These are phyloP conservation scores for Manis javanica DNA, from an alignment of 2,797 vertebrate species.

Conservation along the genomic window DNA sequence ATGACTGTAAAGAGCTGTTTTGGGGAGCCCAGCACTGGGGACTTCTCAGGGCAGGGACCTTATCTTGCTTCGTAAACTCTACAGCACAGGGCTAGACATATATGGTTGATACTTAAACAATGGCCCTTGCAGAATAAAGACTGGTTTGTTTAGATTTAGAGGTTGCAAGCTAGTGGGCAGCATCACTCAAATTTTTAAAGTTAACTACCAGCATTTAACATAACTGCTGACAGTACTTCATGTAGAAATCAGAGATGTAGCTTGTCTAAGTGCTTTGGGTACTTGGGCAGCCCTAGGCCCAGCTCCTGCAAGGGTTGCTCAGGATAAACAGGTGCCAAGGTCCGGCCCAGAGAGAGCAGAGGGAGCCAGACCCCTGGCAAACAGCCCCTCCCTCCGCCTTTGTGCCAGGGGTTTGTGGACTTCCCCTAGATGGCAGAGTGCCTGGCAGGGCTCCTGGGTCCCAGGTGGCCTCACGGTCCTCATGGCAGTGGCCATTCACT, in stretches of 20 bases:
- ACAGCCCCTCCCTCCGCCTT: background rate
- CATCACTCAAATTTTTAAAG: accelerated
- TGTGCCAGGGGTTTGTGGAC: background rate
- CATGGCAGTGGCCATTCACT: accelerated
- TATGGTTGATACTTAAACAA: accelerated
- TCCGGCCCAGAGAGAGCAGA: background rate
- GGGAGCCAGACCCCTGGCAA: background rate
- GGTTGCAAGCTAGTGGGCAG: background rate
- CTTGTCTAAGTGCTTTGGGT: background rate
- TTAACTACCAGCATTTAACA: background rate
- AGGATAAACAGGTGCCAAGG: background rate
- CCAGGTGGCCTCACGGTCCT: background rate
- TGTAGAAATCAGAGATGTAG: background rate
- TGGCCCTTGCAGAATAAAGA: background rate
- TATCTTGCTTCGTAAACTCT: background rate
- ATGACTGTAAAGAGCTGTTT: too few relatives aligned
- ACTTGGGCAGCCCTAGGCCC: background rate
- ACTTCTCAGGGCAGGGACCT: background rate
- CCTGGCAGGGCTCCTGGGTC: background rate
- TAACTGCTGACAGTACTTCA: background rate
- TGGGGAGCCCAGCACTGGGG: background rate
- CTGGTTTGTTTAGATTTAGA: background rate
- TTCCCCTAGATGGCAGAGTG: background rate
- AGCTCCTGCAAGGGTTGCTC: accelerated
- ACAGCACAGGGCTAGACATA: accelerated